Evolutionary conservation across 53 echinoderm and acorn worm genomes (phyloP), one percentile per base, ranked within the genome.

Genomic region (Actinopyga echinites): DNA sequence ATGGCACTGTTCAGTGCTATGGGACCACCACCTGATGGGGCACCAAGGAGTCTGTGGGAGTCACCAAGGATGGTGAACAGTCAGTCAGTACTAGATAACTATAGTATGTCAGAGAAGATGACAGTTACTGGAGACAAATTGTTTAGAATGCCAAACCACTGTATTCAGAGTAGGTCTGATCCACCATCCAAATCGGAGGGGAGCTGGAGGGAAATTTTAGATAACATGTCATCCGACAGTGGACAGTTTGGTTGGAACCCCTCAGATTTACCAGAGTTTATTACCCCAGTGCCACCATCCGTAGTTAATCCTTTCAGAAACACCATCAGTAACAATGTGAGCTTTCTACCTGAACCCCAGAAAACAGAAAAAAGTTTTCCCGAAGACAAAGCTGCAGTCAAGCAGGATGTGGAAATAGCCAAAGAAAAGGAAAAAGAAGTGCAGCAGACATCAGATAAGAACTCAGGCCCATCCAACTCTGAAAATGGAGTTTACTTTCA

Each of bases 401-500:
- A 31, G n/a, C 29, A 53, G 30, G 77, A 77, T 29, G 28, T 62
- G 26, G 62, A 62, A 30, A 62, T 13, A 4, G 62, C 62, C 28
- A 30, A 26, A 25, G 77, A 77, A 24, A 56, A 77, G 31, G 75
- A 75, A 22, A 52, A 52, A 54, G 77, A 77, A 56, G 31, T n/a
- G 12, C 19, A 23, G 10, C 77, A 77, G n/a, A 8, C 55, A 6
- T 12, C 54, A 8, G 77, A 56, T 55, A 56, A 53, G 54, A 71
- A 20, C 26, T 32, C 19, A 2, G 32, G 20, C 15, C 32, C 77
- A 31, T 49, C 55, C 4, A 31, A 32, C 28, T 54, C 55, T 45
- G 77, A 77, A 77, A 77, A 77, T 56, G 77, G 77, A 8, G 54
- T 77, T 31, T 77, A 77, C 32, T 77, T 77, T 43, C 77, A 77